phyloP scores from a whole-genome alignment of 2,888 invertebrate species.

The Heliothis peltigera region DNA sequence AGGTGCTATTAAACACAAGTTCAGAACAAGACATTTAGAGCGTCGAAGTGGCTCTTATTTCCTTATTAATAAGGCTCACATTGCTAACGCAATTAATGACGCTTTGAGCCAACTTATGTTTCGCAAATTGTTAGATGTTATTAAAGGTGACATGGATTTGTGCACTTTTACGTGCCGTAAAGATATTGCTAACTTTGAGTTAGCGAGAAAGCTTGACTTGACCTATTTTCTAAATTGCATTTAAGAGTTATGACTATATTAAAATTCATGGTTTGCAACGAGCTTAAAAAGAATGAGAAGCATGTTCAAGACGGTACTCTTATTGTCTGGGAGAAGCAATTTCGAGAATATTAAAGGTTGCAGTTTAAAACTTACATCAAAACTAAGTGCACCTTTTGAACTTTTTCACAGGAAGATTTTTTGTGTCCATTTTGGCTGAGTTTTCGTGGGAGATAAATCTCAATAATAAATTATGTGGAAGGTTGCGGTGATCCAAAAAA shows the following conservation, averaged over 20 bases:
- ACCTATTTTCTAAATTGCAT: conserved; percentile 51
- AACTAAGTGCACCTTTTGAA: neutral
- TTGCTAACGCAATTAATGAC: conserved; percentile 55
- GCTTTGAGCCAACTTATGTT: conserved; percentile 57
- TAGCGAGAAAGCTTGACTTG: conserved; percentile 37
- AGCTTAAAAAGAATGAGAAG: conserved; percentile 36
- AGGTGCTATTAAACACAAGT: conserved; percentile 62
- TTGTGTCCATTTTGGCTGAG: neutral
- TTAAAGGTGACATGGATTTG: conserved; percentile 56
- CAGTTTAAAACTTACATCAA: conserved; percentile 1
- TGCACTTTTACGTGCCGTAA: conserved; percentile 31
- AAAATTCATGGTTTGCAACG: conserved; percentile 45
- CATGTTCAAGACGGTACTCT: conserved; percentile 11
- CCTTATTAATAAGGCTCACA: conserved; percentile 57
- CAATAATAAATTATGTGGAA: neutral
- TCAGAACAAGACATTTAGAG: conserved; percentile 55
- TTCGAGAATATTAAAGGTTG: conserved; percentile 14
- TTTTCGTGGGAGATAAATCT: neutral
- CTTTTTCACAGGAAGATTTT: neutral
- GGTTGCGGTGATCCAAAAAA: too few species aligned
- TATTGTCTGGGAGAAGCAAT: conserved; percentile 16
- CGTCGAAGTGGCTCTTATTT: conserved; percentile 53
- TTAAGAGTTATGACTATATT: conserved; percentile 48
- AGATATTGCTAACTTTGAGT: conserved; percentile 30
- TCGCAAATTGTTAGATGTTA: conserved; percentile 60